phyloP scores from a whole-genome alignment of 2,113 vertebrate genomes.

The Elgaria multicarinata region DNA sequence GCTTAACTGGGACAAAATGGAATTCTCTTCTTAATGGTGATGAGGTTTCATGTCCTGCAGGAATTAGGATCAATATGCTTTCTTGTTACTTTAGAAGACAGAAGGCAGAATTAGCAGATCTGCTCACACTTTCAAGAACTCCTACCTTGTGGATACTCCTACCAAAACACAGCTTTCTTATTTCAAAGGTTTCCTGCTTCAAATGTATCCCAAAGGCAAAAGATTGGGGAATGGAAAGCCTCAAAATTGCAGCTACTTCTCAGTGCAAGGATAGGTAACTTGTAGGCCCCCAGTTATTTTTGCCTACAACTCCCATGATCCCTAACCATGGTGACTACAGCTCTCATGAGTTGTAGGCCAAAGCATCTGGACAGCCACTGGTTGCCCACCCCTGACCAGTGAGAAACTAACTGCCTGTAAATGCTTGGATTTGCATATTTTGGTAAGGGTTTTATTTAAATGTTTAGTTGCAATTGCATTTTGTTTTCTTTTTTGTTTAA shows the following conservation, averaged over 20 bases:
- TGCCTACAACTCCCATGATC: not conserved
- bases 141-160: not conserved
- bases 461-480: not conserved
- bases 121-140: not conserved
- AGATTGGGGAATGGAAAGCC: not conserved
- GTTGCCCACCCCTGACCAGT: no score
- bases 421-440: not conserved
- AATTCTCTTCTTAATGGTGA: not conserved
- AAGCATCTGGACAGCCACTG: no score
- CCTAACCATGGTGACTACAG: not conserved
- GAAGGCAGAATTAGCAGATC: not conserved
- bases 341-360: not conserved
- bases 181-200: not conserved
- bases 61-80: constrained; percentile 12
- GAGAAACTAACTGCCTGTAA: not conserved
- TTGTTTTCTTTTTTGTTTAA: not conserved
- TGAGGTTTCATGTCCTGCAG: not conserved
- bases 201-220: not conserved
- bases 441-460: not conserved
- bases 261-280: no score
- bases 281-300: not conserved
- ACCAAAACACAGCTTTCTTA: not conserved
- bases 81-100: not conserved
- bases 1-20: not conserved
- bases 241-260: not conserved